Evolutionary conservation across 2,888 invertebrate genomes (phyloP).

Genomic region (Drosophila mimetica): DNA sequence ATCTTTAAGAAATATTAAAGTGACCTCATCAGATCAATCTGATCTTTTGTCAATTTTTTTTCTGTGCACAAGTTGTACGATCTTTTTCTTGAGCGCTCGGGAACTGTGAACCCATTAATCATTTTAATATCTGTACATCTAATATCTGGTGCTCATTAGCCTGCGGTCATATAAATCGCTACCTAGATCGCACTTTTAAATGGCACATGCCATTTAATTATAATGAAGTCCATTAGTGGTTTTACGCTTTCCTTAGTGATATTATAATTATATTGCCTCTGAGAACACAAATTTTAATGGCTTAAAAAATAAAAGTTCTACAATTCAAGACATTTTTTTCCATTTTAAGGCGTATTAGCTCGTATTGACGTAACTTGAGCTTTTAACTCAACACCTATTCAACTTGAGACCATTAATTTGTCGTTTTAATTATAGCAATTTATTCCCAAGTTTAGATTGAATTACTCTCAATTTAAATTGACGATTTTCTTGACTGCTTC

Average conservation of each 20-base stretch:
- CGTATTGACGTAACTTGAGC: constrained; percentile 16
- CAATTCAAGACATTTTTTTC: too few relatives aligned
- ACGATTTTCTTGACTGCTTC: background rate
- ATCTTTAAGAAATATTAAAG: too few relatives aligned
- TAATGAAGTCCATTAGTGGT: constrained; percentile 15
- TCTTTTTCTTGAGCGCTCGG: background rate
- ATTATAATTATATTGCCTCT: constrained; percentile 18
- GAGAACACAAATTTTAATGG: background rate
- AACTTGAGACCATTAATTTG: constrained; percentile 34
- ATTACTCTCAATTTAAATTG: constrained; percentile 22
- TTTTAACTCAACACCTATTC: constrained; percentile 7
- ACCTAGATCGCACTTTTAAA: constrained; percentile 24
- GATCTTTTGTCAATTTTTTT: too few relatives aligned
- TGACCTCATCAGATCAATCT: too few relatives aligned
- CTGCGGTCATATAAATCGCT: constrained; percentile 18
- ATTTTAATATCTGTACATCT: background rate
- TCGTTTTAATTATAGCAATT: constrained; percentile 55
- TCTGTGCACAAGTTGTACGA: too few relatives aligned
- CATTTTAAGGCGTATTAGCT: too few relatives aligned
- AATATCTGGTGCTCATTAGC: constrained; percentile 24
- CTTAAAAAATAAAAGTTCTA: background rate
- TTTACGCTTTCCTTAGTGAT: background rate
- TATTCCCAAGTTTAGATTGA: constrained; percentile 8
- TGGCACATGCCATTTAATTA: constrained; percentile 26
- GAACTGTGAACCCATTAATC: constrained; percentile 16